Percentiles rank a stretch among this genome's conserved stretches.
Conservation (phyloP, 1,140 invertebrate genomes). For the Saxidomus purpurata region DNA sequence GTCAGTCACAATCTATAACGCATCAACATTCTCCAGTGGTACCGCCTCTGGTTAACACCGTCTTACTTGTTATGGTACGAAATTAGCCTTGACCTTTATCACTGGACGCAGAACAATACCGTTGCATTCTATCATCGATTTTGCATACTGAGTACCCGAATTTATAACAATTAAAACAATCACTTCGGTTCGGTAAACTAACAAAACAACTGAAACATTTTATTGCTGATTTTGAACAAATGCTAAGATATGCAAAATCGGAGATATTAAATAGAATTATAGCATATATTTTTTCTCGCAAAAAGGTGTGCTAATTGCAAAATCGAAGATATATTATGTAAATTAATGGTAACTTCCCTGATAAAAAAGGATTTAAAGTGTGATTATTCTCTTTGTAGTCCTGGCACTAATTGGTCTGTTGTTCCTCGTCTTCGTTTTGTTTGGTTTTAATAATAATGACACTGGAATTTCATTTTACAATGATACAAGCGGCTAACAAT, state of each 20-base stretch:
- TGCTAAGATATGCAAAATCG: conserved; percentile 33
- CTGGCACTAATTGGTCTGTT: conserved; percentile 36
- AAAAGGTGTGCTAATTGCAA: neutral
- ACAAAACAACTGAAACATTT: neutral
- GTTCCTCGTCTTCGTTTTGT: conserved; percentile 11
- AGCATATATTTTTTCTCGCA: neutral
- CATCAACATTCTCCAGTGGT: neutral
- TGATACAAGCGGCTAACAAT: neutral
- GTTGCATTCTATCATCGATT: neutral
- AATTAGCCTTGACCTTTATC: conserved; percentile 13
- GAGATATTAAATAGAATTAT: too few relatives aligned
- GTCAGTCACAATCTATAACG: conserved; percentile 23
- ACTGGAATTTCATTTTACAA: neutral
- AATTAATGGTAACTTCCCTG: neutral
- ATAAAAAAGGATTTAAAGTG: neutral
- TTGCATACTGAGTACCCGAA: conserved; percentile 11
- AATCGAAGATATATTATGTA: neutral
- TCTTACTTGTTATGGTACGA: neutral
- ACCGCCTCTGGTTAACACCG: neutral
- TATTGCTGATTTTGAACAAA: neutral
- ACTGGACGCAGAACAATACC: neutral
- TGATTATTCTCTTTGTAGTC: conserved; percentile 20
- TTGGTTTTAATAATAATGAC: neutral
- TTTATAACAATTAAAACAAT: neutral
- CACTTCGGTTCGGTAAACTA: too few relatives aligned